Evolutionary conservation across 2,797 vertebrate species (phyloP).

Genomic region (Enteromius thamalakanensis): DNA sequence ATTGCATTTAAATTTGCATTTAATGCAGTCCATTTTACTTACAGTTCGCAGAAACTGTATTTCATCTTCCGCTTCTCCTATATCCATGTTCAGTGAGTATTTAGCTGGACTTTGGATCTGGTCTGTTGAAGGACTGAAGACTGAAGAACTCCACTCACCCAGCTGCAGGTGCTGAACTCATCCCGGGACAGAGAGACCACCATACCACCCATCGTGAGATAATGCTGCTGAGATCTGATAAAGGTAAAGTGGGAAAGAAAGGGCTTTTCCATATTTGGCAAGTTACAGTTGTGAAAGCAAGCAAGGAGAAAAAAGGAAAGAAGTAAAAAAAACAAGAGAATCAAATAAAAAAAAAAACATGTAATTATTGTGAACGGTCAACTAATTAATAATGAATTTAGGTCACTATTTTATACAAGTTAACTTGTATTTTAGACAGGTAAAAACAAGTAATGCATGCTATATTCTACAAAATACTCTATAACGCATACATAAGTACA

Average conservation of each 20-base stretch:
- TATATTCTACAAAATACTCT: neutral
- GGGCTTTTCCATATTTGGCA: constrained; percentile 24
- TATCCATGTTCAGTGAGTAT: constrained; percentile 8
- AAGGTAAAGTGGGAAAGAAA: constrained; percentile 17
- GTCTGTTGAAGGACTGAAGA: neutral
- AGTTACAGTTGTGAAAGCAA: neutral
- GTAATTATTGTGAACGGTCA: neutral
- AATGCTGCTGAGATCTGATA: constrained; percentile 27
- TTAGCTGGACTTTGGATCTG: neutral
- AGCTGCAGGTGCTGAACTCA: constrained; percentile 21
- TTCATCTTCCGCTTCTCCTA: constrained; percentile 68
- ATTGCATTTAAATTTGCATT: neutral
- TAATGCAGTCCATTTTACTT: constrained; percentile 52
- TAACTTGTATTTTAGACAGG: neutral
- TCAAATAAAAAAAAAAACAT: neutral
- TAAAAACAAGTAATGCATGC: neutral
- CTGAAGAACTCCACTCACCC: neutral
- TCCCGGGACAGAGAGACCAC: constrained; percentile 17
- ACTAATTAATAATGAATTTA: neutral
- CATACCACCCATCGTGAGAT: constrained; percentile 42
- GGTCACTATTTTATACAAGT: neutral
- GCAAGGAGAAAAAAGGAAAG: neutral
- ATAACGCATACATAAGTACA: neutral
- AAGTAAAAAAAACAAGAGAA: neutral
- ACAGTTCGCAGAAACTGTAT: constrained; percentile 78